Percentiles rank a stretch among this genome's conserved stretches.
Evolutionary conservation across 2,797 vertebrate genomes (phyloP).

Genomic region (Lerista edwardsae): DNA sequence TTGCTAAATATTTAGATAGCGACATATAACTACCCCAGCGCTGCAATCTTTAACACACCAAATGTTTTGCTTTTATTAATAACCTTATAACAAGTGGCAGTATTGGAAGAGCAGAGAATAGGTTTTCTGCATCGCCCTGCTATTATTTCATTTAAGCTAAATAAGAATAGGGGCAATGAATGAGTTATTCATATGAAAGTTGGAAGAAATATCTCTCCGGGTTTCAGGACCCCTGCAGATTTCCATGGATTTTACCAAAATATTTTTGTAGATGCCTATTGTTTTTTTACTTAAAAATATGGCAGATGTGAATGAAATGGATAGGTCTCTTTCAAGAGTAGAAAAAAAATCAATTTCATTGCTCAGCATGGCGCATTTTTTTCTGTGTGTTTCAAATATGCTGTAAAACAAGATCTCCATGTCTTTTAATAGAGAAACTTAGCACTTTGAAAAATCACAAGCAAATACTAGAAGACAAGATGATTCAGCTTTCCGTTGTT

Average conservation of each 20-base stretch:
- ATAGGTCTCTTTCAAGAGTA: conserved; percentile 74
- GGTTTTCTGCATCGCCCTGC: conserved; percentile 59
- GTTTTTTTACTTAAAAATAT: conserved; percentile 78
- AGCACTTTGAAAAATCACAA: conserved; percentile 71
- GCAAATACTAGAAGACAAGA: conserved; percentile 62
- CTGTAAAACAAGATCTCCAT: conserved; percentile 76
- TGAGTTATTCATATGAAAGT: conserved; percentile 69
- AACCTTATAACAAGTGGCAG: conserved; percentile 54
- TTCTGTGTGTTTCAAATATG: conserved; percentile 76
- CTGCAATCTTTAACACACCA: conserved; percentile 52
- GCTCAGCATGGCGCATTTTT: conserved; percentile 79
- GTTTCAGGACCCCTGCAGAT: conserved; percentile 68
- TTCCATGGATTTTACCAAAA: conserved; percentile 77
- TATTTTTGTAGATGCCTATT: conserved; percentile 77
- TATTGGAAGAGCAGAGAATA: conserved; percentile 52
- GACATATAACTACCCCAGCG: conserved; percentile 27
- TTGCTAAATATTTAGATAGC: conserved; percentile 49
- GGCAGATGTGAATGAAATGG: conserved; percentile 75
- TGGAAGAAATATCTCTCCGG: conserved; percentile 68
- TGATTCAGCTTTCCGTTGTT: conserved; percentile 68
- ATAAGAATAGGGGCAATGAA: conserved; percentile 55
- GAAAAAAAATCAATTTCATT: conserved; percentile 78
- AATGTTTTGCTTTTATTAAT: conserved; percentile 64
- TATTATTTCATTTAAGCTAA: conserved; percentile 75
- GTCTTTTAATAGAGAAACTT: conserved; percentile 76